Evolutionary conservation across 2,888 invertebrate species (phyloP).

Genomic region (Acleris holmiana): DNA sequence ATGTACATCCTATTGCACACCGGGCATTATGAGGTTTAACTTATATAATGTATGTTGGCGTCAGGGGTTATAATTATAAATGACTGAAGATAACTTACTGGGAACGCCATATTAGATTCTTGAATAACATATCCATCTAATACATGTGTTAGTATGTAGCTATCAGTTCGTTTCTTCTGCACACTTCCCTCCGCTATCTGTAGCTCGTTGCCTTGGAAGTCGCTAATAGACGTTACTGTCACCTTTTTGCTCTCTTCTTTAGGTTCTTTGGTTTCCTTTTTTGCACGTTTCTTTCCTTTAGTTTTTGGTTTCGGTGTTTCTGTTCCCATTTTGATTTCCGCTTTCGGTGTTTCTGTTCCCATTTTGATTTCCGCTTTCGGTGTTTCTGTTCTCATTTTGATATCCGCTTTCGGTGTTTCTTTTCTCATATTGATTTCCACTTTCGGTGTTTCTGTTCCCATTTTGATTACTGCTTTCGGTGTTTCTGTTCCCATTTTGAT

Average conservation of each 20-base stretch:
- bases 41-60: too few relatives aligned
- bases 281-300: slow-evolving; percentile 2
- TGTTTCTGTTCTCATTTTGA: too few relatives aligned
- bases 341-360: slow-evolving; percentile 27
- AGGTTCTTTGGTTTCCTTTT: slow-evolving; percentile 35
- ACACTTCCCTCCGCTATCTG: slow-evolving; percentile 42
- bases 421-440: slow-evolving; percentile 20
- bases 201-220: slow-evolving; percentile 45
- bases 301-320: not conserved
- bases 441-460: slow-evolving; percentile 24
- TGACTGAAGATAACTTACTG: slow-evolving; percentile 58
- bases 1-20: too few relatives aligned
- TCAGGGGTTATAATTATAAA: too few relatives aligned
- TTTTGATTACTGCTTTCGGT: not conserved
- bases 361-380: not conserved
- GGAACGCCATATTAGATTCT: slow-evolving; percentile 76
- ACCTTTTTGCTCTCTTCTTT: slow-evolving; percentile 39
- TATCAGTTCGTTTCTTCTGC: slow-evolving; percentile 46
- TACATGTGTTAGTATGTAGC: slow-evolving; percentile 69
- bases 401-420: too few relatives aligned
- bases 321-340: slow-evolving; percentile 32
- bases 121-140: slow-evolving; percentile 77
- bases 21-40: too few relatives aligned
- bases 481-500: too few relatives aligned
- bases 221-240: slow-evolving; percentile 43